Conservation (phyloP, 2,888 invertebrate species). For the Onthophagus sagittarius region DNA sequence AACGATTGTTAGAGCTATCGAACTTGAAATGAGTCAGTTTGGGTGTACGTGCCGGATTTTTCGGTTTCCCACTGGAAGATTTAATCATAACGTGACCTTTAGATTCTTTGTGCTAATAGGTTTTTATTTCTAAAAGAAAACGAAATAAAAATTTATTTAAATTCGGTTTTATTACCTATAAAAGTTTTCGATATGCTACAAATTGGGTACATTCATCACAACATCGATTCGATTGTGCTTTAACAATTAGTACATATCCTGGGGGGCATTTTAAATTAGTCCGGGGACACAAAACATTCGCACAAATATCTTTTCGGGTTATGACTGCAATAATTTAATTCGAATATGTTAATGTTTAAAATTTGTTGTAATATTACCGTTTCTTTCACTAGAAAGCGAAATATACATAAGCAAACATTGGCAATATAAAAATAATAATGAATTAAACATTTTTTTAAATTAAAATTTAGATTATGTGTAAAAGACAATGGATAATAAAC, state of each 20-base stretch:
- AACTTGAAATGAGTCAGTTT: not conserved
- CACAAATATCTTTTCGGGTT: not conserved
- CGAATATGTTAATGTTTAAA: too few relatives aligned
- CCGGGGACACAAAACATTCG: not conserved
- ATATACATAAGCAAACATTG: too few relatives aligned
- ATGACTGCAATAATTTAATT: not conserved
- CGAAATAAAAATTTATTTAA: not conserved
- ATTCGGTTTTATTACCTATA: too few relatives aligned
- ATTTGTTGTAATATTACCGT: too few relatives aligned
- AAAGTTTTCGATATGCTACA: not conserved
- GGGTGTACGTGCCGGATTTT: not conserved
- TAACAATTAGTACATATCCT: not conserved
- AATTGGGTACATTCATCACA: not conserved
- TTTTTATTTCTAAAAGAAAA: not conserved
- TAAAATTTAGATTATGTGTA: too few relatives aligned
- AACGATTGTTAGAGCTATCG: not conserved
- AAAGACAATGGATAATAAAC: too few relatives aligned
- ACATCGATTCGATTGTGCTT: not conserved
- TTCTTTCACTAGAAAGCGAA: too few relatives aligned
- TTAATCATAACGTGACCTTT: not conserved
- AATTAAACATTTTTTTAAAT: too few relatives aligned
- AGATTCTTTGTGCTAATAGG: not conserved
- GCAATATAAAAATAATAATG: too few relatives aligned
- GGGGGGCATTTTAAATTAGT: not conserved
- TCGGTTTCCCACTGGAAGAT: not conserved